These are phyloP conservation scores for Eolophus roseicapilla DNA, from an alignment of 2,113 vertebrate genomes.

Conservation along the genomic window DNA sequence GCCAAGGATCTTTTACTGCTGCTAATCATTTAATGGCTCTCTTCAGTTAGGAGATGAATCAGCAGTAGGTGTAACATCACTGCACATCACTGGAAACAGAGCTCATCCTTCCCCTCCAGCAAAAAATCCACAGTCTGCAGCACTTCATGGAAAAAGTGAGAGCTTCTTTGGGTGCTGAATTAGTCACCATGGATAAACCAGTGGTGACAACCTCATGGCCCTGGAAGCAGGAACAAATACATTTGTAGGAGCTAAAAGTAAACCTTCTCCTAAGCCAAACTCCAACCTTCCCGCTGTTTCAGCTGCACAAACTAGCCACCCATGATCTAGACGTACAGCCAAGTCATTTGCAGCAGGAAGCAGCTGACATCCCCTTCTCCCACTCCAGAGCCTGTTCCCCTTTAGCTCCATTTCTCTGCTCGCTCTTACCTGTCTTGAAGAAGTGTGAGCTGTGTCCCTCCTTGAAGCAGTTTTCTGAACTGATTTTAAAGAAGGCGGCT, in stretches of 20 bases:
- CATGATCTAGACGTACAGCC: neutral
- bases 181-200: neutral
- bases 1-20: neutral
- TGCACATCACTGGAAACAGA: rapidly evolving
- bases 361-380: neutral
- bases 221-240: neutral
- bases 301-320: rapidly evolving
- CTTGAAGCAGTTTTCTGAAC: neutral
- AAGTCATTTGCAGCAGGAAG: neutral
- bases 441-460: rapidly evolving
- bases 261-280: neutral
- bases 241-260: neutral
- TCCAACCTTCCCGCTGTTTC: neutral
- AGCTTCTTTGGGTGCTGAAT: neutral
- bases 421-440: neutral
- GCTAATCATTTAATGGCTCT: neutral
- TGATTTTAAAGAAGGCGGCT: neutral
- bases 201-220: neutral
- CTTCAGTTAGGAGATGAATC: neutral
- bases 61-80: neutral
- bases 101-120: neutral
- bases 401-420: neutral
- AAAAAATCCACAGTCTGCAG: neutral
- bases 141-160: neutral
- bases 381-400: neutral